Evolutionary conservation across 1,140 invertebrate genomes (phyloP).

Genomic region (Luehdorfia chinensis): DNA sequence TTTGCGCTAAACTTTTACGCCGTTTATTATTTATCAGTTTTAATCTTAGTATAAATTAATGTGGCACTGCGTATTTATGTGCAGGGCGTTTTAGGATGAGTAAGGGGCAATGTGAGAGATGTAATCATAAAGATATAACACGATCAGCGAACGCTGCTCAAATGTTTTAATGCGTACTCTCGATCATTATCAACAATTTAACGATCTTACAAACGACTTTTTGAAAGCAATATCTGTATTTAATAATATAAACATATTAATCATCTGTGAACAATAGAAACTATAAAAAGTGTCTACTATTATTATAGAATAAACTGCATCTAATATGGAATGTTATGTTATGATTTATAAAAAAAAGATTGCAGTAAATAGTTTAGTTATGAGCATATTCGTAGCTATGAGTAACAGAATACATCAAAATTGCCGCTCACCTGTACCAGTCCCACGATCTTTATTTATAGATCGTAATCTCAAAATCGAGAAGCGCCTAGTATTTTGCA

Average conservation of each 20-base stretch:
- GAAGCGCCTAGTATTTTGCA: slow-evolving; percentile 69
- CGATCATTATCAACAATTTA: slow-evolving; percentile 64
- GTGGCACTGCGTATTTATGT: slow-evolving; percentile 21
- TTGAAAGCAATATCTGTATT: slow-evolving; percentile 60
- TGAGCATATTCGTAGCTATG: slow-evolving; percentile 44
- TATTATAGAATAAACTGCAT: slow-evolving; percentile 9
- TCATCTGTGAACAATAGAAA: slow-evolving; percentile 20
- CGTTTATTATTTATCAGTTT: slow-evolving; percentile 15
- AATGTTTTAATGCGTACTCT: slow-evolving; percentile 57
- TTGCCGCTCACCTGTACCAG: slow-evolving; percentile 58
- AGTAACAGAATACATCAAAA: slow-evolving; percentile 65
- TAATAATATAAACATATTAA: slow-evolving; percentile 33
- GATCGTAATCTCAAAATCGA: slow-evolving; percentile 62
- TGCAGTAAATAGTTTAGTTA: slow-evolving; percentile 24
- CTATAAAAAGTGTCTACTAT: slow-evolving; percentile 7
- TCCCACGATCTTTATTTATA: slow-evolving; percentile 72
- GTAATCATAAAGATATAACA: slow-evolving; percentile 57
- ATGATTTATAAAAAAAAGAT: slow-evolving; percentile 3
- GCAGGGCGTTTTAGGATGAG: slow-evolving; percentile 23
- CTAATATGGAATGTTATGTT: slow-evolving; percentile 3
- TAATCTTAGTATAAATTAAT: slow-evolving; percentile 15
- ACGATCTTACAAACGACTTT: slow-evolving; percentile 61
- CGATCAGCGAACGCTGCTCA: slow-evolving; percentile 47
- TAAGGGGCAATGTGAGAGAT: slow-evolving; percentile 48
- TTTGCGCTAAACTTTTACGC: slow-evolving; percentile 2